phyloP scores from a whole-genome alignment of 1,140 invertebrate genomes.

The Scaptomyza graminum region DNA sequence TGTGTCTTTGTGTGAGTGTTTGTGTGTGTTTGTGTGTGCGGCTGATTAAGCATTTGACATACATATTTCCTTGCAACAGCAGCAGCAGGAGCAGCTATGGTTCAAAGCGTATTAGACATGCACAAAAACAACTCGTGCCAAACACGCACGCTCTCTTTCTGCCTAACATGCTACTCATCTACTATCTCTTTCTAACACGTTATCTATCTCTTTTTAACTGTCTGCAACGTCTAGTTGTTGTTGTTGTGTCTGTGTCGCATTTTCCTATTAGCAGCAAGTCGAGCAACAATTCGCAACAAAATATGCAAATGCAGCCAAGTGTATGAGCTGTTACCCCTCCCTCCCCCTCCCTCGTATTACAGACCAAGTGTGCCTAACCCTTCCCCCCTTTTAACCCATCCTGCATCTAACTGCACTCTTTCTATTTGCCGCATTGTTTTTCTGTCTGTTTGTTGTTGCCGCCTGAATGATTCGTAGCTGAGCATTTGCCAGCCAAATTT shows the following conservation, averaged over 20 bases:
- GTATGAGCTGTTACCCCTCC: slow-evolving; percentile 45
- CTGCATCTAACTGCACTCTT: slow-evolving; percentile 14
- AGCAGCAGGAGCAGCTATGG: slow-evolving; percentile 46
- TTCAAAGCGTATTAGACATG: slow-evolving; percentile 74
- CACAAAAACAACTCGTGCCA: slow-evolving; percentile 73
- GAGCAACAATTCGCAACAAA: slow-evolving; percentile 77
- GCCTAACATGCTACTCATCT: background rate
- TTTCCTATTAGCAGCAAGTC: slow-evolving; percentile 75
- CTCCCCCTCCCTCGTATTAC: background rate
- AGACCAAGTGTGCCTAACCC: slow-evolving; percentile 2
- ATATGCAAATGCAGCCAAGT: slow-evolving; percentile 76
- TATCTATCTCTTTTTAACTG: background rate
- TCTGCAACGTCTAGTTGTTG: slow-evolving; percentile 7
- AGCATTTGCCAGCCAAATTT: slow-evolving; percentile 69
- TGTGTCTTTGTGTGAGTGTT: slow-evolving; percentile 32
- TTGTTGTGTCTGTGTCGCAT: slow-evolving; percentile 60
- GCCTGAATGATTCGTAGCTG: slow-evolving; percentile 70
- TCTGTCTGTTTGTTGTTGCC: slow-evolving; percentile 67
- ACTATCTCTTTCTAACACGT: background rate
- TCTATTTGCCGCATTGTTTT: slow-evolving; percentile 71
- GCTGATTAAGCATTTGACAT: slow-evolving; percentile 79
- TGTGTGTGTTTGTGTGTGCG: slow-evolving; percentile 49
- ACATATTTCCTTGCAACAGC: slow-evolving; percentile 63
- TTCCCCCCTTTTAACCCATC: background rate
- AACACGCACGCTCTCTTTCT: slow-evolving; percentile 48